Evolutionary conservation across 1,140 invertebrate genomes (phyloP).

Genomic region (Saxidomus purpurata): DNA sequence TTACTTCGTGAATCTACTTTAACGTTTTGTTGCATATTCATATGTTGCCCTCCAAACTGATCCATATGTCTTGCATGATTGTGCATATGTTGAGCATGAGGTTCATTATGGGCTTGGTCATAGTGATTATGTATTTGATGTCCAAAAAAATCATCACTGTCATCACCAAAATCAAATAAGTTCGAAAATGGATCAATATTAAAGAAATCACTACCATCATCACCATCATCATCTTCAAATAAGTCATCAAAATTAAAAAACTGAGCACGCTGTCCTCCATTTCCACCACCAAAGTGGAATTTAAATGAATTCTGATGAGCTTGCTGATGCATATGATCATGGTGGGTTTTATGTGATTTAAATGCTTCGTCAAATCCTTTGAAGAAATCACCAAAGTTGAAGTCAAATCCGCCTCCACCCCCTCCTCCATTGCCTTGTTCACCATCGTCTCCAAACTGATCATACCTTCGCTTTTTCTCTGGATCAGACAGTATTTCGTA

Average conservation of each 20-base stretch:
- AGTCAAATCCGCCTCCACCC: constrained; percentile 69
- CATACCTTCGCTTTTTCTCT: constrained; percentile 96
- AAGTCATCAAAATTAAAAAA: constrained; percentile 82
- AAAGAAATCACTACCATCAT: constrained; percentile 70
- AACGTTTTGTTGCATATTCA: constrained; percentile 44
- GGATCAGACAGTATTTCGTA: constrained; percentile 98
- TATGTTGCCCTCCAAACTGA: neutral
- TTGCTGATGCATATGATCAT: constrained; percentile 68
- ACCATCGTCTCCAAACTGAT: constrained; percentile 92
- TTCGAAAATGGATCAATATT: constrained; percentile 58
- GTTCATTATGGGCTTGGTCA: constrained; percentile 65
- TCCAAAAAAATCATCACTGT: constrained; percentile 67
- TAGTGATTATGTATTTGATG: constrained; percentile 67
- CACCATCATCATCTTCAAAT: constrained; percentile 77
- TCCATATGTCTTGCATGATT: constrained; percentile 57
- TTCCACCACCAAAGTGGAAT: constrained; percentile 73
- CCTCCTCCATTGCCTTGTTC: constrained; percentile 58
- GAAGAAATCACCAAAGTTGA: constrained; percentile 84
- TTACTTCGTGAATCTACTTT: constrained; percentile 55
- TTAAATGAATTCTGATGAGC: constrained; percentile 56
- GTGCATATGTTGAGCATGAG: constrained; percentile 61
- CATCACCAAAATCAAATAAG: constrained; percentile 66
- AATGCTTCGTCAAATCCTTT: constrained; percentile 81
- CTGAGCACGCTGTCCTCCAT: constrained; percentile 61
- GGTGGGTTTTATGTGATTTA: constrained; percentile 67